Evolutionary conservation across 2,888 invertebrate genomes (phyloP).

Genomic region (Lasiommata megera): DNA sequence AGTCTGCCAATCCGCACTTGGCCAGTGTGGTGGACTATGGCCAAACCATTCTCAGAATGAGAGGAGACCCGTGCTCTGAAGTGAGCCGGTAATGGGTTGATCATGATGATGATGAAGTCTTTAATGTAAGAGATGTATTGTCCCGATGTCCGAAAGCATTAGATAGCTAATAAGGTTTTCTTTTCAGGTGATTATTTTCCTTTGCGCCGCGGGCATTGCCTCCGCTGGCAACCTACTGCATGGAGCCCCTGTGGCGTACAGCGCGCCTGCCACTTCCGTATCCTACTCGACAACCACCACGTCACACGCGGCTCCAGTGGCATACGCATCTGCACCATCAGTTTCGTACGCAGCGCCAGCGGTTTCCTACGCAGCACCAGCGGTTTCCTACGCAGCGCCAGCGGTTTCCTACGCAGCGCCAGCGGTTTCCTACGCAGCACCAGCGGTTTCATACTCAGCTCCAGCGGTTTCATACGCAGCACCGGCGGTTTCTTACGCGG

Average conservation of each 20-base stretch:
- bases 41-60: too few relatives aligned
- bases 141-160: too few relatives aligned
- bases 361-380: conserved; percentile 56
- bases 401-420: conserved; percentile 48
- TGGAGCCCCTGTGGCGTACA: conserved; percentile 68
- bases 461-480: conserved; percentile 35
- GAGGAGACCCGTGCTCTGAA: too few relatives aligned
- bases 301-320: conserved; percentile 44
- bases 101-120: too few relatives aligned
- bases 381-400: conserved; percentile 35
- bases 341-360: conserved; percentile 40
- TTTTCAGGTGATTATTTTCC: conserved; percentile 78
- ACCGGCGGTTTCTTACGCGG: conserved; percentile 48
- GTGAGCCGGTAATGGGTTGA: too few relatives aligned
- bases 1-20: too few relatives aligned
- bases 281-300: conserved; percentile 56
- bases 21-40: too few relatives aligned
- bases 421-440: conserved; percentile 49
- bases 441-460: conserved; percentile 32
- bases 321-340: too few relatives aligned
- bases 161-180: background rate
- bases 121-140: too few relatives aligned
- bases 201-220: conserved; percentile 81
- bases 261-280: conserved; percentile 59
- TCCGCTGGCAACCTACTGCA: conserved; percentile 78